Conservation (phyloP, 2,113 vertebrate genomes). For the Balaeniceps rex region DNA sequence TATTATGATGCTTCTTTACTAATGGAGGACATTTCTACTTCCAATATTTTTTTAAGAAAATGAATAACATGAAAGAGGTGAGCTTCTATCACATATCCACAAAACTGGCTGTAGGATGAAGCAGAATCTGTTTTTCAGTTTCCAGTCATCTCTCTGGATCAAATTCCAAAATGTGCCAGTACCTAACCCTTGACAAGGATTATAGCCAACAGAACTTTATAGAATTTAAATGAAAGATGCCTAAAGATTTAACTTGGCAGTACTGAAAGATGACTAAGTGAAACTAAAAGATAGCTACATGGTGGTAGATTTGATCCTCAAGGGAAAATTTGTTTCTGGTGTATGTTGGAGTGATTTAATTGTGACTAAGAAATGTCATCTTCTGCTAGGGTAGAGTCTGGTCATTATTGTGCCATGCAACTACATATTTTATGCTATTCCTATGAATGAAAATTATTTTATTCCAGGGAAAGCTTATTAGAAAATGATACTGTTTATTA, state of each 20-base stretch:
- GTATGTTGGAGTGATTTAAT: not conserved
- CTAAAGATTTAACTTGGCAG: not conserved
- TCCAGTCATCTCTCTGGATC: not conserved
- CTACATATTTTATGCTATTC: not conserved
- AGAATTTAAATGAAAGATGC: not conserved
- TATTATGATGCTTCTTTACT: not conserved
- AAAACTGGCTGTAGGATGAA: not conserved
- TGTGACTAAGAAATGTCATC: not conserved
- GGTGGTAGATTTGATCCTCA: not conserved
- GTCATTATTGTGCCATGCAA: not conserved
- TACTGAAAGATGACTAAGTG: not conserved
- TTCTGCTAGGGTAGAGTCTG: not conserved
- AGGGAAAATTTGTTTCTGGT: not conserved
- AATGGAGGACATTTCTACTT: not conserved
- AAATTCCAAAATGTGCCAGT: not conserved
- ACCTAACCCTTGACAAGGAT: not conserved
- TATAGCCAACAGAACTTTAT: not conserved
- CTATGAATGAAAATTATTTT: not conserved
- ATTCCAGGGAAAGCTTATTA: not conserved
- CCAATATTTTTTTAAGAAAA: not conserved
- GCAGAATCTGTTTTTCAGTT: not conserved
- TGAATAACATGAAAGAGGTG: not conserved
- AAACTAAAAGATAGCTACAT: not conserved
- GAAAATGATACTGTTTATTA: not conserved
- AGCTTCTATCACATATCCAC: not conserved